A percentile compares a stretch with the other conserved stretches of the same genome.
These are phyloP conservation scores for Eupsilia transversa DNA, from an alignment of 2,888 invertebrate species.

Conservation along the genomic window DNA sequence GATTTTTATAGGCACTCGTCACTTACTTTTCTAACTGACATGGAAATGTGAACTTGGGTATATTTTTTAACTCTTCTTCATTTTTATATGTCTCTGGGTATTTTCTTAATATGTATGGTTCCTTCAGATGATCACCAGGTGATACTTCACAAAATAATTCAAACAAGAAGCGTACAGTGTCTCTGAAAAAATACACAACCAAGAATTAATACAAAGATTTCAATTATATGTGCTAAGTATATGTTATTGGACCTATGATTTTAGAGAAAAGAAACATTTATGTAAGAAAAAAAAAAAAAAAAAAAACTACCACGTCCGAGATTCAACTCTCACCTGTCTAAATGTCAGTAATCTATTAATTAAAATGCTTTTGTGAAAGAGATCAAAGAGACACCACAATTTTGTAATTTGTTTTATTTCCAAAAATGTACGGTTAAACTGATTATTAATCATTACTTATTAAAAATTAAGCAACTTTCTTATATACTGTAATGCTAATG, in stretches of 20 bases:
- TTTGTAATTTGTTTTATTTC: no score
- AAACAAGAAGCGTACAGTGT: slow-evolving; percentile 94
- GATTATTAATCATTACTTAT: neutral
- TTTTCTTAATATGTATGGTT: slow-evolving; percentile 94
- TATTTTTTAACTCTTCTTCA: slow-evolving; percentile 95
- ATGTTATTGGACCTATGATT: neutral
- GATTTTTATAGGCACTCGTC: no score
- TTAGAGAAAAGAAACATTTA: neutral
- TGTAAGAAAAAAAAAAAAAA: no score
- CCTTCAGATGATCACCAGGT: slow-evolving; percentile 89
- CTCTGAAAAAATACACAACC: slow-evolving; percentile 89
- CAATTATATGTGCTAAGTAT: neutral
- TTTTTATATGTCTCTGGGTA: slow-evolving; percentile 96
- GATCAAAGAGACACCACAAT: neutral
- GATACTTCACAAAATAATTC: slow-evolving; percentile 96
- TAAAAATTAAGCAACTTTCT: neutral
- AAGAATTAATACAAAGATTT: neutral
- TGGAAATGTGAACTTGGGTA: slow-evolving; percentile 97
- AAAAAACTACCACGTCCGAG: neutral
- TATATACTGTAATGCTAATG: neutral
- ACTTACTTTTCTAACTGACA: slow-evolving; percentile 87
- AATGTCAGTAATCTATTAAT: neutral
- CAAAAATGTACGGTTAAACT: neutral
- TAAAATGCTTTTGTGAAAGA: neutral
- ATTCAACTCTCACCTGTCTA: neutral